Evolutionary conservation across 2,797 vertebrate species (phyloP).

Genomic region (Hipposideros larvatus): DNA sequence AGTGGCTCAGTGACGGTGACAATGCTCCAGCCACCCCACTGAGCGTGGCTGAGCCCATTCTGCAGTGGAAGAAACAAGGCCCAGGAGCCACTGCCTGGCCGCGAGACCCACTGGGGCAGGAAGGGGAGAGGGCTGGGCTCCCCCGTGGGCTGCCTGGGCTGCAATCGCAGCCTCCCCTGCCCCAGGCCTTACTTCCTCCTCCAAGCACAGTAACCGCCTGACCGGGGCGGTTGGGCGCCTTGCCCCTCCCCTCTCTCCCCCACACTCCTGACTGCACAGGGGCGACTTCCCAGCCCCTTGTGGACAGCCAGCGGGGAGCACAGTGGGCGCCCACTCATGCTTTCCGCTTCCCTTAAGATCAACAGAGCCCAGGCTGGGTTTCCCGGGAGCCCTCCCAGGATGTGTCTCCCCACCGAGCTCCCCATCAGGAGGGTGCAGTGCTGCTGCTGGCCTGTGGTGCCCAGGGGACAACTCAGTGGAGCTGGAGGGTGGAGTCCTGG

Average conservation of each 20-base stretch:
- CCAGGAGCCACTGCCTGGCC: background rate
- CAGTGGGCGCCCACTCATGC: rapidly evolving
- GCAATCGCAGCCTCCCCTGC: background rate
- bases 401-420: background rate
- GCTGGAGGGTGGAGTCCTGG: background rate
- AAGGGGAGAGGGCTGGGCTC: background rate
- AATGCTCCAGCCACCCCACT: rapidly evolving
- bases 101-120: background rate
- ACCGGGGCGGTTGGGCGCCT: background rate
- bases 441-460: rapidly evolving
- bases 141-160: background rate
- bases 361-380: background rate
- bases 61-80: no score
- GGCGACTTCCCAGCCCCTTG: background rate
- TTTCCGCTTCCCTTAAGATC: background rate
- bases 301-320: rapidly evolving
- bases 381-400: background rate
- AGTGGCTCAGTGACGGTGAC: background rate
- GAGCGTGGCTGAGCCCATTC: background rate
- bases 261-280: rapidly evolving
- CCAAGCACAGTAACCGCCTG: background rate
- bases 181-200: background rate
- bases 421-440: background rate
- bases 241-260: background rate
- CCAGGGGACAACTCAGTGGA: rapidly evolving